These are phyloP conservation scores for Lethocerus indicus DNA, from an alignment of 1,140 invertebrate species.

Conservation along the genomic window DNA sequence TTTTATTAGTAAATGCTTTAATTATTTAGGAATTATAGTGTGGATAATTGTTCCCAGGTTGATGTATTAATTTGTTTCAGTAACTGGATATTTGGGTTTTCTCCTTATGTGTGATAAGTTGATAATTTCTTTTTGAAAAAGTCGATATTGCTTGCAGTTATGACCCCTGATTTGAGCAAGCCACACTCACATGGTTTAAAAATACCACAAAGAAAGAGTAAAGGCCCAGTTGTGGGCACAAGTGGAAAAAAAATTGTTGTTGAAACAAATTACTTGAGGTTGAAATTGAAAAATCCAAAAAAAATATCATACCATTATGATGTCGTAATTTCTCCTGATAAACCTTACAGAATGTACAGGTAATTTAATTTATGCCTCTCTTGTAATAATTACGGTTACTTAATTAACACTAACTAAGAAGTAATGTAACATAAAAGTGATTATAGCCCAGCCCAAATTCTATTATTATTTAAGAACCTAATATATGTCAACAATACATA, in stretches of 20 bases:
- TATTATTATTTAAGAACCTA: neutral
- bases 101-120: no score
- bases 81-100: no score
- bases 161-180: no score
- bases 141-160: no score
- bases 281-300: slow-evolving; percentile 28
- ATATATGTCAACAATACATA: neutral
- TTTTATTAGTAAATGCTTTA: no score
- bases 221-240: slow-evolving; percentile 23
- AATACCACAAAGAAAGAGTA: no score
- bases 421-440: neutral
- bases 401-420: neutral
- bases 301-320: slow-evolving; percentile 32
- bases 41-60: no score
- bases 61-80: no score
- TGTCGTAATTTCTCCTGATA: slow-evolving; percentile 29
- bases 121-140: no score
- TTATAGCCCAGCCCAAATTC: neutral
- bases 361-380: slow-evolving; percentile 3
- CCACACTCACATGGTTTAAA: no score
- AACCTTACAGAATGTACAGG: slow-evolving; percentile 29
- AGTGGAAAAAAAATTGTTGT: slow-evolving; percentile 27
- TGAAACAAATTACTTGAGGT: slow-evolving; percentile 34
- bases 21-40: no score
- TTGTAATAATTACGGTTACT: no score